Base-by-base conservation (phyloP, 2,113 vertebrate species). In the Atractosteus spatula region DNA sequence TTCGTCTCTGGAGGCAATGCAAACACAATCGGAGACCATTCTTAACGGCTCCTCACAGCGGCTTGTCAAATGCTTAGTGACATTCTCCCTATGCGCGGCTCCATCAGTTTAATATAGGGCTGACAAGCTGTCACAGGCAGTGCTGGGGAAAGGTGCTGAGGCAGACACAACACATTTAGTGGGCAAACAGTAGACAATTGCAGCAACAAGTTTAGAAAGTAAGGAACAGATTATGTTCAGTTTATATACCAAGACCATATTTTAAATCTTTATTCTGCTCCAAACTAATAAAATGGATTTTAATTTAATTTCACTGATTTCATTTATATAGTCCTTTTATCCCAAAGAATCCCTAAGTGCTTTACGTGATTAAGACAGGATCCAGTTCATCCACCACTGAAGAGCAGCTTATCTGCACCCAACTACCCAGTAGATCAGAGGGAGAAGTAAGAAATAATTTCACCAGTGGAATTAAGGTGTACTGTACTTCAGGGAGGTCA, bases 51-150 rank as follows among this genome's bases (percentile, higher is more conserved):
- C 76, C 82, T 90, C 87, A 88, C 80, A 67, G 47, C 71, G 74
- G 71, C 72, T 80, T 82, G 82, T 90, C 88, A 85, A 78, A 87
- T 71, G 70, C 80, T 81, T 83, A 78, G 76, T 85, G 83, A 78
- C 80, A 78, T 85, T 83, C 74, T 76, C 82, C 84, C 83, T 74
- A 61, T 73, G 64, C 44, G 3, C 55, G 16, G 43, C 10, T 68
- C 72, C 56, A 81, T 84, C 82, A 80, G 83, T 81, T 89, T 88
- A 89, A 88, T 87, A 85, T 83, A 73, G 62, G 64, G 76, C 75
- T 85, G 86, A 85, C 79, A 82, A 84, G 81, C 76, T 82, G 75
- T 68, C 66, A 74, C 74, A 63, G 68, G 71, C 71, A 71, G 78
- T 70, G 78, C 75, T 75, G 68, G 71, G 68, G 77, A 79, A 70